Evolutionary conservation across 2,113 vertebrate genomes (phyloP), one percentile per base, ranked within the genome.

Genomic region (Rostratula benghalensis): DNA sequence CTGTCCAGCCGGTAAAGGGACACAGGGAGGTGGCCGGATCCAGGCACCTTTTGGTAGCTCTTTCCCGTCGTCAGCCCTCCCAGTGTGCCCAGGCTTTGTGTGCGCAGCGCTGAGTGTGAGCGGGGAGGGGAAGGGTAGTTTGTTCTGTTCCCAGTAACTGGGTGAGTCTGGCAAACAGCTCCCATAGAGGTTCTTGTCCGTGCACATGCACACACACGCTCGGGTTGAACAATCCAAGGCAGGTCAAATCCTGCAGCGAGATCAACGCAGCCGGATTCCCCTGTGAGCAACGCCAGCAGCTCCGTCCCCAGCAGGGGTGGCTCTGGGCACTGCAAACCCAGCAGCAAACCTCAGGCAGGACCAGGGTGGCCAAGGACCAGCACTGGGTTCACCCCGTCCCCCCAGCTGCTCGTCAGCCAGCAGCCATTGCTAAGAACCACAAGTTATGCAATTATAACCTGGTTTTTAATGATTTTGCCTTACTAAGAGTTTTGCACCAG

Each of bases 101-200:
- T 56, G 50, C 4, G 18, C 33, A 30, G 57, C 6, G 22, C 78
- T 59, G 84, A 79, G 89, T 0, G 16, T 3, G 70, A 17, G 46
- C 11, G 37, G 51, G 79, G 93, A 89, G 78, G 80, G 83, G 91
- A 63, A 57, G 35, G 46, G 78, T 37, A 23, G 65, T 75, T 97
- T 78, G 91, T 63, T 92, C n/a, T 11, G 86, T 63, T 94, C 87
- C 76, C 69, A 28, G 91, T 9, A 8, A 46, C 76, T 89, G 94
- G 95, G 91, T 92, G 96, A 97, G 94, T 93, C 95, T 93, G 83
- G 89, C 95, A 97, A 95, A 91, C 94, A 95, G 90, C 87, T 89
- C 83, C 93, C 1, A 33, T 1, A 28, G 94, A 89, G 80, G 60
- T 25, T 70, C 84, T 68, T 10, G 87, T 19, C 94, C 14, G 86